Conservation (phyloP, 2,113 vertebrate genomes). For the Natator depressus region DNA sequence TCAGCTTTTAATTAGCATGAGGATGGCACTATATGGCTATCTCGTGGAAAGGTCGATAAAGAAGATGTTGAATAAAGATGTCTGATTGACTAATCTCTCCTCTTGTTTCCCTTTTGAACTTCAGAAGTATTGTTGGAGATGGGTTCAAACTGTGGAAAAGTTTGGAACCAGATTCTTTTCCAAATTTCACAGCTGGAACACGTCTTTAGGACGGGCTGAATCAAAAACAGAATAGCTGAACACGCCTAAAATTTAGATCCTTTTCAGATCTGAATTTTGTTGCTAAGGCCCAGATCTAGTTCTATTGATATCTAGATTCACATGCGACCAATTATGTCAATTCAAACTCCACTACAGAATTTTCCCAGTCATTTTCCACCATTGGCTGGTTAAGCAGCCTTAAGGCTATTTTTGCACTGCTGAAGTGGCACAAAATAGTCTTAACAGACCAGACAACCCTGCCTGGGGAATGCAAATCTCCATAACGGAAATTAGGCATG, state of each 20-base stretch:
- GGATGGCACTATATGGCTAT: rapidly evolving
- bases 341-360: background rate
- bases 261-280: background rate
- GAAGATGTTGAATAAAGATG: background rate
- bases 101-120: background rate
- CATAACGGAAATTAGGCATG: background rate
- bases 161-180: background rate
- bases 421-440: background rate
- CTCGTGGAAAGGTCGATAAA: background rate
- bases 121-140: background rate
- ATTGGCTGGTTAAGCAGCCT: background rate
- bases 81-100: background rate
- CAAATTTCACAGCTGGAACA: background rate
- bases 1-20: background rate
- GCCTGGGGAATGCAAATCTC: background rate
- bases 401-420: rapidly evolving
- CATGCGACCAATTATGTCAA: background rate
- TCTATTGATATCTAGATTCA: background rate
- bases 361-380: background rate
- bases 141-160: background rate
- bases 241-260: background rate
- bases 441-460: background rate
- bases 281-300: rapidly evolving
- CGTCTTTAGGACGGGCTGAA: background rate
- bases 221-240: background rate